Conservation (phyloP, 2,888 invertebrate genomes). For the Lochmaea capreae region DNA sequence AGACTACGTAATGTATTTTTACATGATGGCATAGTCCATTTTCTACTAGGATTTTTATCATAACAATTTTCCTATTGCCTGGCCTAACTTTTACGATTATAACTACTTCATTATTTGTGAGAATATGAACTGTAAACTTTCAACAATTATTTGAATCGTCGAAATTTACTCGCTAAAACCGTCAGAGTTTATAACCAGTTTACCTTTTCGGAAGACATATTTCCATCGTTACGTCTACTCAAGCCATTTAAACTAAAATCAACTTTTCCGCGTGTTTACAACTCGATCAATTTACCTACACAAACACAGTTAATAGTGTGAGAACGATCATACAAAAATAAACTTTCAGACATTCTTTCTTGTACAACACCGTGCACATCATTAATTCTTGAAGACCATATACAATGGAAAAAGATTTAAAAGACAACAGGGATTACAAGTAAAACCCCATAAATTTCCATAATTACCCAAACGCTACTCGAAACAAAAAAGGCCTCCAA, state of each 20-base stretch:
- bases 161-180: background rate
- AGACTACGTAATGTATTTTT: no score
- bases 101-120: no score
- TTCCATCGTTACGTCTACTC: background rate
- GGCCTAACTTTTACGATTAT: no score
- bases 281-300: background rate
- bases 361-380: background rate
- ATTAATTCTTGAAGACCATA: conserved; percentile 12
- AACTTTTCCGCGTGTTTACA: background rate
- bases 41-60: no score
- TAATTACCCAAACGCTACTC: conserved; percentile 21
- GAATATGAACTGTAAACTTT: no score
- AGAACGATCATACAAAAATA: conserved; percentile 15
- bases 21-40: no score
- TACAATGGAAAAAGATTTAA: conserved; percentile 16
- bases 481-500: background rate
- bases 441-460: conserved; percentile 21
- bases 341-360: conserved; percentile 1
- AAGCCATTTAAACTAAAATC: background rate
- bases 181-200: background rate
- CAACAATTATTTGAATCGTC: no score
- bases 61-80: no score
- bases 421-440: conserved; percentile 18
- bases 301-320: conserved; percentile 10
- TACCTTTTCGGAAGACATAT: background rate